Percentiles rank a stretch among this genome's conserved stretches.
Conservation (phyloP, 1,140 invertebrate genomes). For the Sycophaga agraensis region DNA sequence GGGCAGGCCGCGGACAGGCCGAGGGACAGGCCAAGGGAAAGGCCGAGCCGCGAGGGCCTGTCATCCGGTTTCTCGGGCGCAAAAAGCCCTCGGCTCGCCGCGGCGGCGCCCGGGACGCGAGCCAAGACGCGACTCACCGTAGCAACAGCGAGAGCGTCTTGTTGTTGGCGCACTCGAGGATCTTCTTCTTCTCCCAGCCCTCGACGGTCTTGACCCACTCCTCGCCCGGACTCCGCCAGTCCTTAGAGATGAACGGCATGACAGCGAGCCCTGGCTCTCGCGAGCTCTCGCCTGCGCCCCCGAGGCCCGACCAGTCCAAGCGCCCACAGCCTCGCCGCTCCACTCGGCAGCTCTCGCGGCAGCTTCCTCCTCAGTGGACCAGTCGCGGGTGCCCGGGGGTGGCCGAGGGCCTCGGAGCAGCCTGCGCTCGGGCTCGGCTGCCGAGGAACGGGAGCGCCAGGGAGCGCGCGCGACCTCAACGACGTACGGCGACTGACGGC, state of each 20-base stretch:
- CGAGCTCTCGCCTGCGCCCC: not conserved
- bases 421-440: slow-evolving; percentile 1
- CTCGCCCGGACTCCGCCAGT: slow-evolving; percentile 94
- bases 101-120: too few relatives aligned
- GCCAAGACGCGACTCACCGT: slow-evolving; percentile 43
- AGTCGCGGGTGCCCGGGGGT: not conserved
- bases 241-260: slow-evolving; percentile 95
- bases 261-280: not conserved
- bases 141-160: slow-evolving; percentile 54
- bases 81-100: not conserved
- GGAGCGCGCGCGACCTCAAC: too few relatives aligned
- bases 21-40: not conserved
- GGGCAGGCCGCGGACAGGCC: not conserved
- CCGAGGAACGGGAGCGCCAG: too few relatives aligned
- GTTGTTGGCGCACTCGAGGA: slow-evolving; percentile 74
- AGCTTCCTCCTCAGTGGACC: too few relatives aligned
- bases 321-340: not conserved
- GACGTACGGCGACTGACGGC: too few relatives aligned
- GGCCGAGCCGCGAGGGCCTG: too few relatives aligned
- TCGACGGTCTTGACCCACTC: slow-evolving; percentile 97
- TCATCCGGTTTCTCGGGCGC: too few relatives aligned
- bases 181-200: slow-evolving; percentile 95
- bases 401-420: too few relatives aligned
- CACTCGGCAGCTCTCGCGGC: too few relatives aligned
- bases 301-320: not conserved